These are phyloP conservation scores for Otocyon megalotis DNA, from an alignment of 2,113 vertebrate species.

Conservation along the genomic window DNA sequence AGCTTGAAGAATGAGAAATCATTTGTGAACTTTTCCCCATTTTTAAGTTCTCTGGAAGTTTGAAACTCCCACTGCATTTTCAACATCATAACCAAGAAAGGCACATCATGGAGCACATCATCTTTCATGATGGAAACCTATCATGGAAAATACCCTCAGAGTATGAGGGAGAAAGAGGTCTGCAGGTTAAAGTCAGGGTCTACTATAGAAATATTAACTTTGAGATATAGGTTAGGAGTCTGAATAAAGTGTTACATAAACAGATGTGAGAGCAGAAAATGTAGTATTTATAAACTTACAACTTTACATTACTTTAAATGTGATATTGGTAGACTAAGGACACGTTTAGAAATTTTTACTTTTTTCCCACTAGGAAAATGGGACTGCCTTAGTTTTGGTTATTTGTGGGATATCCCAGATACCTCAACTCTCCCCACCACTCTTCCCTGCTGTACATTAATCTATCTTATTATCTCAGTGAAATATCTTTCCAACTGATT, in stretches of 20 bases:
- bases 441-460: background rate
- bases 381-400: background rate
- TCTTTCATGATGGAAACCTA: background rate
- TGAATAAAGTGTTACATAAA: background rate
- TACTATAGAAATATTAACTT: background rate
- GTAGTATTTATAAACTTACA: background rate
- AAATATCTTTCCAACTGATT: background rate
- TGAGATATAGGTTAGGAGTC: background rate
- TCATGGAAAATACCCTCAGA: background rate
- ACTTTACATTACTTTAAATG: background rate
- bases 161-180: background rate
- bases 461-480: background rate
- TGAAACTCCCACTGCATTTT: background rate
- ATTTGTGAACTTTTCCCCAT: background rate
- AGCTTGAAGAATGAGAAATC: background rate
- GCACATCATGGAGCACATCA: background rate
- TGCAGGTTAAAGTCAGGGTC: background rate
- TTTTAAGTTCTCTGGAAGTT: background rate
- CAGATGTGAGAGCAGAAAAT: background rate
- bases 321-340: background rate
- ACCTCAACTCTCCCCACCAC: background rate
- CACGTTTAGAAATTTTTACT: background rate
- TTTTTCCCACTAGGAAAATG: background rate
- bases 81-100: background rate
- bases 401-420: background rate